Conservation (phyloP, 2,888 invertebrate species). For the Entomobrya multifasciata region DNA sequence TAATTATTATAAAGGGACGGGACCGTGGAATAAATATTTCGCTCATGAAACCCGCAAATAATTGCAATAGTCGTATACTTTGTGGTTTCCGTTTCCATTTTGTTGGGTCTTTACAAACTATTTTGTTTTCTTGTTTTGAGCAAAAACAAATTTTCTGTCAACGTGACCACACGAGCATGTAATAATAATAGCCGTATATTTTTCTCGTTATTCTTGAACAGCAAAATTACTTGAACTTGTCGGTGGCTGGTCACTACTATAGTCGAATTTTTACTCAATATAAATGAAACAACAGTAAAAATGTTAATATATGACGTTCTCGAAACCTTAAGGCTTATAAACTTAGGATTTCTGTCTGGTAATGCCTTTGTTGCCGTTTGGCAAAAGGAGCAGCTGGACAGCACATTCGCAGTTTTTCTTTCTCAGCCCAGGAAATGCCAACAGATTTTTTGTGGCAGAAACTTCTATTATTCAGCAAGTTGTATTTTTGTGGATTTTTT, state of each 20-base stretch:
- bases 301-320: too few species aligned
- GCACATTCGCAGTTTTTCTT: slow-evolving; percentile 32
- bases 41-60: too few species aligned
- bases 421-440: slow-evolving; percentile 27
- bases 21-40: not conserved
- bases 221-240: slow-evolving; percentile 32
- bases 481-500: not conserved
- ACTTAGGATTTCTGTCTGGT: not conserved
- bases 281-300: too few species aligned
- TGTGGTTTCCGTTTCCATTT: not conserved
- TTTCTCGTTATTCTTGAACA: not conserved
- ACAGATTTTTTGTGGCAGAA: slow-evolving; percentile 34
- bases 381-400: slow-evolving; percentile 50
- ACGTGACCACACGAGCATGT: slow-evolving; percentile 44
- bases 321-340: too few species aligned
- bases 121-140: slow-evolving; percentile 17
- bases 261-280: too few species aligned
- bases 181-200: slow-evolving; percentile 46
- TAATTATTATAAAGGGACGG: slow-evolving; percentile 19
- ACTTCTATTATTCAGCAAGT: not conserved
- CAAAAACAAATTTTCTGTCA: slow-evolving; percentile 46
- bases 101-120: not conserved
- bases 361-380: slow-evolving; percentile 9
- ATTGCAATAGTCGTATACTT: too few species aligned
- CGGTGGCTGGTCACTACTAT: not conserved